Base-by-base conservation (phyloP, 2,113 vertebrate species). In the Trinectes maculatus region DNA sequence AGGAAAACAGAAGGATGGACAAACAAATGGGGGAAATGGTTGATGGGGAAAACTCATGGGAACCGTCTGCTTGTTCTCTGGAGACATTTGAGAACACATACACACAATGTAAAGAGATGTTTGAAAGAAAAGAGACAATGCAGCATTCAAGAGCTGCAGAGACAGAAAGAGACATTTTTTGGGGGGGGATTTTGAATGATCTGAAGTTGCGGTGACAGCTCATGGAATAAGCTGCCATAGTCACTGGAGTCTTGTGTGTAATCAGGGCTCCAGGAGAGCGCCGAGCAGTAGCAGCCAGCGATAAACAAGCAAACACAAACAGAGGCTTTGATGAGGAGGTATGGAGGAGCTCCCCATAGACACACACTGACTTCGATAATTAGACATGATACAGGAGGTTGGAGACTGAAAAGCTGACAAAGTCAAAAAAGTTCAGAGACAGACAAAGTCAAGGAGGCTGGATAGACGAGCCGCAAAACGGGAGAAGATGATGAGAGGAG, bases 231-330 rank as follows among this genome's bases (percentile, higher is more conserved):
- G 73, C 62, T 73, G 83, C 89, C 71, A 34, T 54, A 24, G 88
- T 74, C 87, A 87, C 47, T 7, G 22, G 18, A 62, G 63, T 65
- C 74, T 84, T 51, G 77, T 63, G 73, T 83, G 75, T 86, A 81
- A 84, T 72, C 79, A 57, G 71, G 74, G 72, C 82, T 89, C 63
- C 80, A 65, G 78, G 80, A 88, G 80, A 82, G 63, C 10, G 74
- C 85, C 84, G 25, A 82, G 84, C n/a, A 91, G 89, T 91, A 91
- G 89, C 82, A 91, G 79, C 46, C 71, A 66, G 82, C 83, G 82
- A 88, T 88, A 90, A 91, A 90, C 88, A 91, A 87, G 83, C 86
- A 82, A 85, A 91, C 84, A 85, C 83, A 90, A 87, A 87, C 84
- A 80, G 48, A 69, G 59, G 79, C 87, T 91, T 89, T 91, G 89